Evolutionary conservation across 2,113 vertebrate genomes (phyloP).

Genomic region (Paracanthobrama guichenoti): DNA sequence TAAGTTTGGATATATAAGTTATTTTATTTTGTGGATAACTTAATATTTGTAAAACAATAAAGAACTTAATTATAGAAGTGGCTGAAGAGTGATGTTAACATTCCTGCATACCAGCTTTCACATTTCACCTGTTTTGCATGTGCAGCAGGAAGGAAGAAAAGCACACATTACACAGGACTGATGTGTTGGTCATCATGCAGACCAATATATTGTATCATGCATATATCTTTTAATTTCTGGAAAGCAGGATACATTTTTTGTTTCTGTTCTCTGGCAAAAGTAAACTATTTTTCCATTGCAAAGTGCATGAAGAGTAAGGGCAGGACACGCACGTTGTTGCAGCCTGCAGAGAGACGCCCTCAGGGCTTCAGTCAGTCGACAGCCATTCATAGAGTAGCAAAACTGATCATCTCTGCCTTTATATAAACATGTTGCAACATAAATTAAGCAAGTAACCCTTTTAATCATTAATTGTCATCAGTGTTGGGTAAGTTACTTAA

Average conservation of each 20-base stretch:
- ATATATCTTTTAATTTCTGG: not conserved
- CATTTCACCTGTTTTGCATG: conserved; percentile 58
- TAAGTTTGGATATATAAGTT: conserved; percentile 81
- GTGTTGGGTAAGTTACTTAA: too few relatives aligned
- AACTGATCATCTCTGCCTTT: conserved; percentile 53
- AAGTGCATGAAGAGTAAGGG: conserved; percentile 23
- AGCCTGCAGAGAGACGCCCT: conserved; percentile 52
- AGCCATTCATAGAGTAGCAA: conserved; percentile 46
- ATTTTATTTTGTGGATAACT: conserved; percentile 84
- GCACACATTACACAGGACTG: conserved; percentile 36
- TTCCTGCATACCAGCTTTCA: not conserved
- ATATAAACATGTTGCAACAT: conserved; percentile 43
- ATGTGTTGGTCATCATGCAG: not conserved
- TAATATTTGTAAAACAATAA: conserved; percentile 81
- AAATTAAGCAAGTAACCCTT: conserved; percentile 14
- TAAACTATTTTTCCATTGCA: not conserved
- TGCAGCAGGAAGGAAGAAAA: conserved; percentile 65
- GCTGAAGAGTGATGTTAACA: not conserved
- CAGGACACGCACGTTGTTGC: conserved; percentile 49
- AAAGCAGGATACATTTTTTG: conserved; percentile 30
- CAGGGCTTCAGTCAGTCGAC: conserved; percentile 28
- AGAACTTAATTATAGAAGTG: conserved; percentile 62
- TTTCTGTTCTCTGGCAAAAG: not conserved
- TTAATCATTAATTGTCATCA: conserved; percentile 19
- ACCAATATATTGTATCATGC: not conserved